These are phyloP conservation scores for Coturnix japonica DNA, from an alignment of 2,113 vertebrate genomes.

Conservation along the genomic window DNA sequence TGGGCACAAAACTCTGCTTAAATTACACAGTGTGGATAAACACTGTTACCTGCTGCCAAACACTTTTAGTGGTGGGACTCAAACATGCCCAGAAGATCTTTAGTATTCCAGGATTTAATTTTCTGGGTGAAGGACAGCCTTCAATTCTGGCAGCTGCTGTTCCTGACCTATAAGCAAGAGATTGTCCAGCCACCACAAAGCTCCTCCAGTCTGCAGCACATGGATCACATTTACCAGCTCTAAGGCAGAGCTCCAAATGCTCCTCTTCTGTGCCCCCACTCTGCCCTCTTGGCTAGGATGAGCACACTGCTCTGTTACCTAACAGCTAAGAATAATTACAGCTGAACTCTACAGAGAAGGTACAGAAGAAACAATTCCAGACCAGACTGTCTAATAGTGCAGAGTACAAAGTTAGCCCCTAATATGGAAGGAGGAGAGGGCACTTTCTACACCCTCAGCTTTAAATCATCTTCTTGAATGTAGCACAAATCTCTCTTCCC, in stretches of 20 bases:
- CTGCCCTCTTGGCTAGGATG: not conserved
- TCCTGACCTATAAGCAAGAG: not conserved
- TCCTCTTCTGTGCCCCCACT: not conserved
- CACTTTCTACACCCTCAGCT: not conserved
- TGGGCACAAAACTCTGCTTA: not conserved
- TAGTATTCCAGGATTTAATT: not conserved
- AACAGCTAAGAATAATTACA: not conserved
- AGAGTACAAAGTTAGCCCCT: not conserved
- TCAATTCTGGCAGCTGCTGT: not conserved
- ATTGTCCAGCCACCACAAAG: not conserved
- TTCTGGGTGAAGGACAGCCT: not conserved
- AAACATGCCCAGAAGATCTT: not conserved
- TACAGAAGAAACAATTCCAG: not conserved
- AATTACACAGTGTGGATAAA: not conserved
- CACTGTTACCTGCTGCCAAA: not conserved
- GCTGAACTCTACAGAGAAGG: not conserved
- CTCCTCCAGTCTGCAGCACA: not conserved
- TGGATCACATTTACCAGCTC: not conserved
- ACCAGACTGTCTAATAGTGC: not conserved
- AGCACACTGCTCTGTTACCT: not conserved
- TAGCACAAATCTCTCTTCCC: not conserved
- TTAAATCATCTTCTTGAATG: not conserved
- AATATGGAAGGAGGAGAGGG: not conserved
- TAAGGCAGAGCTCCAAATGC: not conserved
- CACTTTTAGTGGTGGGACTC: not conserved